Evolutionary conservation across 2,113 vertebrate species (phyloP), one percentile per base, ranked within the genome.

Genomic region (Stigmatopora nigra): DNA sequence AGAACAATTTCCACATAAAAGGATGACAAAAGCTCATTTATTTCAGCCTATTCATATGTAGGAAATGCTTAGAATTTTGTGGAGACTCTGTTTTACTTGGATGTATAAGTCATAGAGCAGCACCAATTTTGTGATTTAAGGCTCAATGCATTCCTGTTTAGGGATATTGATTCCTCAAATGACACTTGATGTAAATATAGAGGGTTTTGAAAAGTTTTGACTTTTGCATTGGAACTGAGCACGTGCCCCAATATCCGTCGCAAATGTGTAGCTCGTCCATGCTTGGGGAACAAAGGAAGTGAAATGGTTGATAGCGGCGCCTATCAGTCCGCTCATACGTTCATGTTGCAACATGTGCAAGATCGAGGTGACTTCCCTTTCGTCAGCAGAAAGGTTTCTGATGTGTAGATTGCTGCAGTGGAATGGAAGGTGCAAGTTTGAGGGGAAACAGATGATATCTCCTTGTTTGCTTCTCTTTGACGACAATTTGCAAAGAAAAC

Each of bases 251-350:
- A 53, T 22, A 53, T 4, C 13, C 5, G 9, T 53, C 10, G 13
- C 17, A n/a, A 22, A 2, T 12, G 20, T 53, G 5, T 11, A 12
- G 4, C 2, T 71, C 64, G 63, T 72, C 69, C 71, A 52, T 59
- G 69, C 67, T 52, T 61, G 70, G 25, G 47, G 65, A 75, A 22
- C 57, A 82, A 70, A 59, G 84, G 82, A 87, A 86, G 78, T 79
- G 69, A 77, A 79, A 74, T 69, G 59, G 68, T 64, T 68, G 81
- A 79, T 84, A 77, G 58, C 45, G 51, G 31, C 71, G 73, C 67
- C 68, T 87, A 83, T 86, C 85, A 72, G 82, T 66, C 66, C 78
- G 63, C 60, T 80, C 79, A 80, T 12, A 78, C 76, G 78, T 52
- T 75, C 61, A 49, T 83, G 73, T 74, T 68, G 77, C 65, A 70